Conservation (phyloP, 30 jellyfish, hydroid and myxozoan species). For the Turritopsis rubra region DNA sequence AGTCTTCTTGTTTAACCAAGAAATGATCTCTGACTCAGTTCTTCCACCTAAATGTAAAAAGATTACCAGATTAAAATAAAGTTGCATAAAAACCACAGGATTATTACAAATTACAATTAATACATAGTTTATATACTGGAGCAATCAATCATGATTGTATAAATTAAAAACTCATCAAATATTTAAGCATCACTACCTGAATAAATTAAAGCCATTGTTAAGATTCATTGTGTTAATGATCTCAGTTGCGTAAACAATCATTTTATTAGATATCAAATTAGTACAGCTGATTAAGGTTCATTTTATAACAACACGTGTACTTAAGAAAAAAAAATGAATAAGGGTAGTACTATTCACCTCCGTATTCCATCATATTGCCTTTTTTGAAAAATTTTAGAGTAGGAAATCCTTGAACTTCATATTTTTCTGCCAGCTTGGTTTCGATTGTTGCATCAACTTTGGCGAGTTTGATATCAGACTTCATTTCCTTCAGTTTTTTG, state of each 20-base stretch:
- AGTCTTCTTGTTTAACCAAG: slow-evolving; percentile 95
- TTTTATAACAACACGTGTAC: not conserved
- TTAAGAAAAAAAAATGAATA: not conserved
- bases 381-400: slow-evolving; percentile 83
- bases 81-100: too few species aligned
- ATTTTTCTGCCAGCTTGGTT: slow-evolving; percentile 84
- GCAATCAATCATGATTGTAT: not conserved
- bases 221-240: not conserved
- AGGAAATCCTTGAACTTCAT: slow-evolving; percentile 94
- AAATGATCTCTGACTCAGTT: slow-evolving; percentile 78
- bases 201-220: not conserved
- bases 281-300: not conserved
- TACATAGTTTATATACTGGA: not conserved
- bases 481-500: slow-evolving; percentile 55
- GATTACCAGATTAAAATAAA: not conserved
- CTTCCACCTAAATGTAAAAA: slow-evolving; percentile 68
- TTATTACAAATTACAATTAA: too few species aligned
- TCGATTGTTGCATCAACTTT: slow-evolving; percentile 96
- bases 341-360: slow-evolving; percentile 24
- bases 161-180: not conserved
- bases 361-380: slow-evolving; percentile 73
- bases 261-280: not conserved
- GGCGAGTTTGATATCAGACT: slow-evolving; percentile 73
- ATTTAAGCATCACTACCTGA: not conserved
- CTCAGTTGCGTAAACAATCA: not conserved